Evolutionary conservation across 2,797 vertebrate species (phyloP), one percentile per base, ranked within the genome.

Genomic region (Thripadectes ignobilis): DNA sequence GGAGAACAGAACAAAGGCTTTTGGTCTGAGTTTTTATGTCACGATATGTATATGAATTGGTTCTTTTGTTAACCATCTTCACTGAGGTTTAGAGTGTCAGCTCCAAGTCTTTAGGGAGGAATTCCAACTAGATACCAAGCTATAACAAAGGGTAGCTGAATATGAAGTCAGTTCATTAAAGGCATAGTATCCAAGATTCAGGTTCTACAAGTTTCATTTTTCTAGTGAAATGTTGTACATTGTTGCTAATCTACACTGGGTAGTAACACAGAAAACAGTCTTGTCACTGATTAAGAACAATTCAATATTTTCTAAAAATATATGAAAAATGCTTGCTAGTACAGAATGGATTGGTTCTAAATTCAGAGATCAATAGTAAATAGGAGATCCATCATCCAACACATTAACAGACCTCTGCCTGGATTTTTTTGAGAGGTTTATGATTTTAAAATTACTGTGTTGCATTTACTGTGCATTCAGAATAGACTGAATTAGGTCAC

Each of bases 261-360:
- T 23, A 48, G 32, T 71, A 85, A 52, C 49, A 93, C 27, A 80
- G 29, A 46, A 93, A 93, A 51, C 11, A 76, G 27, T 26, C 38
- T 69, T 93, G 93, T 91, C 41, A 45, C 52, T 95, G 79, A 96
- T 92, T 85, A 95, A 96, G 9, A 68, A 43, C 24, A 55, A 71
- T 80, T 96, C 93, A 84, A 81, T 96, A 84, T 89, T 92, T 96
- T 96, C 88, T 95, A 96, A 95, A 96, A 96, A 94, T 88, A 93
- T 63, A 85, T 63, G 83, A 91, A 83, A 94, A 84, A 58, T 76
- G 4, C 63, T 89, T 73, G 67, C 59, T 68, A 52, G 27, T 54
- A 62, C 84, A 88, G 55, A 93, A 96, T 58, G 65, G 73, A 95
- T 95, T 58, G 12, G 21, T 87, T 92, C 43, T 62, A 48, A 89